Evolutionary conservation across 2,113 vertebrate species (phyloP).

Genomic region (Coptodon bakossiorum): DNA sequence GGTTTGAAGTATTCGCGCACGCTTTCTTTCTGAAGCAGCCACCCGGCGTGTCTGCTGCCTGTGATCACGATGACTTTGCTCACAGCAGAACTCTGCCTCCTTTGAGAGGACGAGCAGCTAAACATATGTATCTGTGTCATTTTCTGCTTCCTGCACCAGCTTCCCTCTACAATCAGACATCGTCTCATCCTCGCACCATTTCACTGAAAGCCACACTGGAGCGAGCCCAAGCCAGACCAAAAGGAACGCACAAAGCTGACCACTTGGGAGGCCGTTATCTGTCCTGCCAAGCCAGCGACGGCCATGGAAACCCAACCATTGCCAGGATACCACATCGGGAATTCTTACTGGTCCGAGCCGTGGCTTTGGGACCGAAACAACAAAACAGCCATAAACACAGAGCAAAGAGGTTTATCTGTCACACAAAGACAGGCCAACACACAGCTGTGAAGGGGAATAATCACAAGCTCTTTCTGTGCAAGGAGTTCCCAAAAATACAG

Average conservation of each 20-base stretch:
- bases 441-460: not conserved
- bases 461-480: not conserved
- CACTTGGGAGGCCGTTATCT: constrained; percentile 23
- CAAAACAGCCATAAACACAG: constrained; percentile 24
- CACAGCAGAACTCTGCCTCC: not conserved
- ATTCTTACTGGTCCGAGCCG: constrained; percentile 29
- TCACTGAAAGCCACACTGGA: constrained; percentile 1
- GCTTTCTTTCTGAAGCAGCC: not conserved
- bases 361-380: constrained; percentile 9
- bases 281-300: constrained; percentile 19
- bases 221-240: not conserved
- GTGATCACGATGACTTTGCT: not conserved
- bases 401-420: constrained; percentile 17
- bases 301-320: constrained; percentile 26
- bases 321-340: constrained; percentile 45
- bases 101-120: constrained; percentile 1
- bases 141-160: constrained; percentile 2
- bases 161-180: not conserved
- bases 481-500: not conserved
- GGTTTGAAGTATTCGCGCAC: not conserved
- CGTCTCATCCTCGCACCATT: constrained; percentile 1
- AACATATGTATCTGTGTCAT: constrained; percentile 46
- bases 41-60: not conserved
- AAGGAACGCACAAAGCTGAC: constrained; percentile 33
- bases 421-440: not conserved